Evolutionary conservation across 2,113 vertebrate genomes (phyloP), one percentile per base, ranked within the genome.

Genomic region (Oenanthe melanoleuca): DNA sequence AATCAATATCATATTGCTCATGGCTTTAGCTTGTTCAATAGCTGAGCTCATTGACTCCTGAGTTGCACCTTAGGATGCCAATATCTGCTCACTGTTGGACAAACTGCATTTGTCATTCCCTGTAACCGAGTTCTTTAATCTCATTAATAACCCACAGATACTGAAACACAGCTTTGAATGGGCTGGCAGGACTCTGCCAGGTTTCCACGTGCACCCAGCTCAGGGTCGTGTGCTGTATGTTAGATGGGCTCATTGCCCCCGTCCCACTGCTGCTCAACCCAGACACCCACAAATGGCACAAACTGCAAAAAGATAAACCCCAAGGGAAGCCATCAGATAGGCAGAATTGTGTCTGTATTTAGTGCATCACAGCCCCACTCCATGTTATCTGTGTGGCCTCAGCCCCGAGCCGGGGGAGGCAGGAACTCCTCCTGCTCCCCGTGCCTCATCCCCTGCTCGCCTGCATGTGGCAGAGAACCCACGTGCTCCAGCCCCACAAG

Each of bases 1-100:
- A 96, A 98, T 98, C 97, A 97, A 98, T 98, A 97, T 93, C 34
- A 22, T 95, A 97, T 96, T 97, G 97, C 97, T 98, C 94, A 81
- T 95, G 96, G 97, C 96, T 95, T 96, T 72, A 92, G 93, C 73
- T 83, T 69, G 93, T 94, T 98, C 97, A 88, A 97, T 97, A 97
- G 94, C 93, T 97, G 96, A 93, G 94, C 95, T 97, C 96, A 92
- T 85, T 10, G 91, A 66, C 88, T 96, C 95, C 79, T 57, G 91
- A 96, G 95, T 55, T 86, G 93, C 90, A 95, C 93, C 90, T 92
- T 86, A 73, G 92, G 96, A 96, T 96, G 97, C 97, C 97, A 97
- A 97, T 97, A 97, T 95, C 97, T 98, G 95, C 95, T 95, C 95
- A 60, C 79, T 71, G 84, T 96, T 93, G 96, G 94, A 97, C 95